These are phyloP conservation scores for Paramisgurnus dabryanus DNA, from an alignment of 2,113 vertebrate genomes.

Conservation along the genomic window DNA sequence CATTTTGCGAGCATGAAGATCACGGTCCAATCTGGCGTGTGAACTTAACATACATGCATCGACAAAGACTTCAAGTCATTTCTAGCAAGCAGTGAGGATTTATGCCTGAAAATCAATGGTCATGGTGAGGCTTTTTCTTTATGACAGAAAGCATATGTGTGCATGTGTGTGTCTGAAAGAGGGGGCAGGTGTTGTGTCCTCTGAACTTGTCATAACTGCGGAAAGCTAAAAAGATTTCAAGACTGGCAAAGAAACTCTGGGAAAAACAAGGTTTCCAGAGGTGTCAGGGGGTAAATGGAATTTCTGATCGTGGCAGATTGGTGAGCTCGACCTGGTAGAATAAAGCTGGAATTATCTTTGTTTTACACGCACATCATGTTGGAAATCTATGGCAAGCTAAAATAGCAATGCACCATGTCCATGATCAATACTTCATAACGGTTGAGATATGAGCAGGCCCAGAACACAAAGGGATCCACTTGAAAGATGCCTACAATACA, in stretches of 20 bases:
- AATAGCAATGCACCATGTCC: neutral
- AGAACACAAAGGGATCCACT: no score
- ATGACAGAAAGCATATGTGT: neutral
- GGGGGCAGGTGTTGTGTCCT: slow-evolving; percentile 26
- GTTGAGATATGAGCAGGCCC: neutral
- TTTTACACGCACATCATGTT: neutral
- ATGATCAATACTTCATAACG: slow-evolving; percentile 16
- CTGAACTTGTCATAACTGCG: slow-evolving; percentile 21
- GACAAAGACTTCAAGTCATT: neutral
- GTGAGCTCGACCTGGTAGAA: neutral
- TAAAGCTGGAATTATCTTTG: neutral
- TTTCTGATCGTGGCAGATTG: slow-evolving; percentile 44
- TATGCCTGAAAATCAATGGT: slow-evolving; percentile 28
- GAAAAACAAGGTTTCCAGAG: slow-evolving; percentile 31
- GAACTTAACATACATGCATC: neutral
- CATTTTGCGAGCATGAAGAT: neutral
- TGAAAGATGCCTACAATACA: no score
- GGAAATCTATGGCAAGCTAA: neutral
- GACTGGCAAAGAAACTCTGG: slow-evolving; percentile 35
- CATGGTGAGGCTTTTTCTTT: neutral
- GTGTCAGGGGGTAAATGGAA: slow-evolving; percentile 45
- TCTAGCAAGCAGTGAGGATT: neutral
- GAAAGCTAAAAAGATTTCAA: slow-evolving; percentile 41
- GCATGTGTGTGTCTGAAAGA: neutral
- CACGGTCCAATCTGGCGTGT: neutral